Evolutionary conservation across 2,797 vertebrate species (phyloP).

Genomic region (Galago senegalensis): DNA sequence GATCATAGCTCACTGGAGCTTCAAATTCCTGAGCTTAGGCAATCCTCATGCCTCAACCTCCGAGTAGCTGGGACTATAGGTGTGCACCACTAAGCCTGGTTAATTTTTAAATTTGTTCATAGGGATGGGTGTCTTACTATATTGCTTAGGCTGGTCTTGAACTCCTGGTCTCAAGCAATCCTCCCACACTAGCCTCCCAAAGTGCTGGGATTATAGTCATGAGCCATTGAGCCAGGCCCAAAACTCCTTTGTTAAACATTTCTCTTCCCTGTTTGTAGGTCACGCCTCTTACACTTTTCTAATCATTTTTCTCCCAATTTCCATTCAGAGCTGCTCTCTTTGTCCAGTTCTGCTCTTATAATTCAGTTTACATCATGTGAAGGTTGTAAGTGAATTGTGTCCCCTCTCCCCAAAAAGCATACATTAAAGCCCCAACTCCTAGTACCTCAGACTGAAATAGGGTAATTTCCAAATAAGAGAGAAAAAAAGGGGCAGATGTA

Average conservation of each 20-base stretch:
- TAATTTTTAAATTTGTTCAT: neutral
- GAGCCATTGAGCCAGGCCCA: neutral
- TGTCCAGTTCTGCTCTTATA: neutral
- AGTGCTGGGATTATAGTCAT: neutral
- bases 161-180: neutral
- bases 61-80: neutral
- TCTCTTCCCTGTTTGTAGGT: neutral
- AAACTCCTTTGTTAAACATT: neutral
- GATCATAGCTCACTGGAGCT: neutral
- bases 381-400: neutral
- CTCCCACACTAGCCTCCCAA: neutral
- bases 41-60: neutral
- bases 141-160: neutral
- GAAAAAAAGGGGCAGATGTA: neutral
- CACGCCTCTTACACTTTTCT: neutral
- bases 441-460: neutral
- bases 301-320: neutral
- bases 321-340: neutral
- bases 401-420: neutral
- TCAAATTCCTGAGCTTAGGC: neutral
- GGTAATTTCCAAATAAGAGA: conserved; percentile 3
- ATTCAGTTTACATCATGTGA: neutral
- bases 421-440: neutral
- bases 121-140: neutral
- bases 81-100: neutral